Base-by-base conservation (phyloP, 2,888 invertebrate species). In the Philopedon plagiatum region DNA sequence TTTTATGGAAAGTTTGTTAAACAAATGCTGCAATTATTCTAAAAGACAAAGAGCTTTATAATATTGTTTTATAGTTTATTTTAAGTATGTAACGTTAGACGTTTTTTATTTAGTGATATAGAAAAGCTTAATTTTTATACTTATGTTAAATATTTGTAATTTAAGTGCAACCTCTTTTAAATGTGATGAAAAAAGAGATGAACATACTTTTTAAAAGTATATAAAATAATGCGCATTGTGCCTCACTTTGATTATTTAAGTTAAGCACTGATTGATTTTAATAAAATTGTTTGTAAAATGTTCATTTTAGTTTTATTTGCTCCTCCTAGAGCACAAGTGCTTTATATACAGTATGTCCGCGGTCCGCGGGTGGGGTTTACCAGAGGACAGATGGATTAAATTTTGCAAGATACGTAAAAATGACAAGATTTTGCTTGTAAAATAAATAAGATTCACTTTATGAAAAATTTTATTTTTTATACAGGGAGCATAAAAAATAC, bases 171-270 rank as follows among this genome's bases (percentile, higher is more conserved):
- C 62, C 71, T 74, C 62, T 58, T 74, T 74, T 70, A 57, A 70
- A 74, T 74, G 74, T 74, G 71, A 74, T 74, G 56, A 44, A 70
- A 65, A 46, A 44, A 67, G 26, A 65, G 73, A 76, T 71, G 61
- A 62, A 49, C 26, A 63, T 63, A 73, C 34, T 39, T 74, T 63
- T 74, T 60, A 71, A 66, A 71, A 60, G 74, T 75, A 76, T 76
- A 67, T 72, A 67, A 67, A 78, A 79, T 77, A 77, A 79, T 78
- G 79, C 81, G 79, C 80, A 81, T 80, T 80, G 82, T 82, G 82
- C 82, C 82, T 82, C 82, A 81, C 80, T 82, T 78, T 80, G 79
- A 81, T 81, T 76, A 77, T 77, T 81, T 81, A 78, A 80, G 77
- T 80, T 79, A 78, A 82, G 81, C 82, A 82, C 81, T 80, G 77